A percentile compares a stretch with the other conserved stretches of the same genome.
Evolutionary conservation across 2,113 vertebrate genomes (phyloP).

Genomic region (Larimichthys polyactis): DNA sequence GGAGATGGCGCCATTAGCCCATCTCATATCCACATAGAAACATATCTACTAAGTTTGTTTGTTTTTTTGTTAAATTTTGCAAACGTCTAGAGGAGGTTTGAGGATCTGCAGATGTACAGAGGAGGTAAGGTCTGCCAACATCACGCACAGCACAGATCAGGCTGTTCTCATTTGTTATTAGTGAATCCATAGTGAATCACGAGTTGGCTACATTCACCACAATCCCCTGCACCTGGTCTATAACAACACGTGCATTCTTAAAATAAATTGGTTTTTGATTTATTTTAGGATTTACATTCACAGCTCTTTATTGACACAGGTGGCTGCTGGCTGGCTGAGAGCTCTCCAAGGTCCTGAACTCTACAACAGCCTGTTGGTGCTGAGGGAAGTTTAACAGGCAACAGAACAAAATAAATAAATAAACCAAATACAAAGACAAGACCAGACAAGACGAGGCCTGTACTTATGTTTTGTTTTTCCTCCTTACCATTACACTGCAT

Average conservation of each 20-base stretch:
- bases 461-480: neutral
- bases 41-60: neutral
- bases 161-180: neutral
- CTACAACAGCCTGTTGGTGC: neutral
- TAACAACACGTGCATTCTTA: neutral
- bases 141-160: neutral
- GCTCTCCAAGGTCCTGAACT: slow-evolving; percentile 80
- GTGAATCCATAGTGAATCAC: neutral
- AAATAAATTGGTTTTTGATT: neutral
- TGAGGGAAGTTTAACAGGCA: slow-evolving; percentile 6
- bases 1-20: slow-evolving; percentile 57
- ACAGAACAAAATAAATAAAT: slow-evolving; percentile 4
- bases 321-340: slow-evolving; percentile 34
- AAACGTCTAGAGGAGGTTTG: neutral
- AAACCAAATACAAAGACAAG: neutral
- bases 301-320: slow-evolving; percentile 29
- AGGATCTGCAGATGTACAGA: neutral
- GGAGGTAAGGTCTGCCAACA: neutral
- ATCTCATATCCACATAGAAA: neutral
- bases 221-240: neutral
- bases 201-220: neutral
- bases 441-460: neutral
- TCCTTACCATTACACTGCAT: neutral
- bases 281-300: neutral
- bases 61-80: neutral